Evolutionary conservation across 2,797 vertebrate genomes (phyloP).

Genomic region (Heteromormyrus szaboi): DNA sequence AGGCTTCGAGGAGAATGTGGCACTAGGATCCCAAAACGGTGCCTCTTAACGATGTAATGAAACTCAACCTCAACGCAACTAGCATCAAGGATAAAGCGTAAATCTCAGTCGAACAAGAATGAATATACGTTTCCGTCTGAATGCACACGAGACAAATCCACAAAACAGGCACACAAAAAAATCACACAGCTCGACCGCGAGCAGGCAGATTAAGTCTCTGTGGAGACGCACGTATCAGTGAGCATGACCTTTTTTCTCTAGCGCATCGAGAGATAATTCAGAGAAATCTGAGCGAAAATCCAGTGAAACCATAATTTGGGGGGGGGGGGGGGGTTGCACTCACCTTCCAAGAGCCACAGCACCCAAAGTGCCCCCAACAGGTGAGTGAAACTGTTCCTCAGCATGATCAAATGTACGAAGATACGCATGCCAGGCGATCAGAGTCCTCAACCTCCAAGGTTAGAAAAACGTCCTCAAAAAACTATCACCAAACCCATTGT

Average conservation of each 20-base stretch:
- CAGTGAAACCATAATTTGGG: not conserved
- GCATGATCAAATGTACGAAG: constrained; percentile 49
- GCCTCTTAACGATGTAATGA: not conserved
- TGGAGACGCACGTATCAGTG: not conserved
- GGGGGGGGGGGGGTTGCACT: constrained; percentile 34
- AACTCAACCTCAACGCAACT: not conserved
- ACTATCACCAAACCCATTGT: constrained; percentile 8
- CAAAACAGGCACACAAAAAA: not conserved
- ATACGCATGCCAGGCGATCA: constrained; percentile 7
- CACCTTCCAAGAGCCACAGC: constrained; percentile 60
- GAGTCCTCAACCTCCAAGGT: not conserved
- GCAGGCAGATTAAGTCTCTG: not conserved
- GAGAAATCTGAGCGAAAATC: not conserved
- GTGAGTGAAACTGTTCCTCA: constrained; percentile 49
- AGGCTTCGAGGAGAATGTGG: not conserved
- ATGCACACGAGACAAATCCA: not conserved
- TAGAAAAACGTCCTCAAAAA: constrained; percentile 39
- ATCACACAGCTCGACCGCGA: not conserved
- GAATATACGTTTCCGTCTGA: not conserved
- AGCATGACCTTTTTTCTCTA: not conserved
- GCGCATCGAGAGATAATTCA: not conserved
- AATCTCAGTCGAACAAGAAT: not conserved
- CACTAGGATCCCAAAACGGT: not conserved
- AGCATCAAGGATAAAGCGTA: not conserved
- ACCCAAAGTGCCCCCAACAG: constrained; percentile 56